Percentiles rank a stretch among this genome's conserved stretches.
These are phyloP conservation scores for Ginglymostoma cirratum DNA, from an alignment of 2,113 vertebrate genomes.

Conservation along the genomic window DNA sequence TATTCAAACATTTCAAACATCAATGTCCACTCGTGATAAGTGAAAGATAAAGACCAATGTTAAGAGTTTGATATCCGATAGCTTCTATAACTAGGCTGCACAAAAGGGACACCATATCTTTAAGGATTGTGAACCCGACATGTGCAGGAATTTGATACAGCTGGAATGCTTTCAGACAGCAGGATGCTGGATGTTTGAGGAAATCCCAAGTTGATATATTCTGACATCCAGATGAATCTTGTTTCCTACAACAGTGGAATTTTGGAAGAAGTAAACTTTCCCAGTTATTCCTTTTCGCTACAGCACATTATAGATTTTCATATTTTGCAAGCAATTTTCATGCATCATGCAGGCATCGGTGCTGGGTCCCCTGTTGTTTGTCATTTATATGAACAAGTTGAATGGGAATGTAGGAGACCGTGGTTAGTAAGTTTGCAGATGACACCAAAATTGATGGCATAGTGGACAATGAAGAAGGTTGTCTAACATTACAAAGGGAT, in stretches of 20 bases:
- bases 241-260: neutral
- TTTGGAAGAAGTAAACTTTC: neutral
- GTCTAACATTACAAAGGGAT: no score
- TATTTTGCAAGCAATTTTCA: neutral
- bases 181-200: neutral
- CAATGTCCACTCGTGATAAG: neutral
- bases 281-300: neutral
- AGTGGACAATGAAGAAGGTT: no score
- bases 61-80: constrained; percentile 18
- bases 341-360: no score
- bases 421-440: no score
- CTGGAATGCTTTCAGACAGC: neutral
- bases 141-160: neutral
- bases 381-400: no score
- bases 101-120: neutral
- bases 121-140: neutral
- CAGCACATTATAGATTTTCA: neutral
- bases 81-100: neutral
- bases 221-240: constrained; percentile 31
- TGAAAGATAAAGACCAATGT: neutral
- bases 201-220: constrained; percentile 32
- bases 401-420: no score
- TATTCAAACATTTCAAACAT: neutral
- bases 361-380: no score
- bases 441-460: no score